Percentiles rank a stretch among this genome's conserved stretches.
Conservation (phyloP, 2,888 invertebrate species). For the Dasypogon diadema region DNA sequence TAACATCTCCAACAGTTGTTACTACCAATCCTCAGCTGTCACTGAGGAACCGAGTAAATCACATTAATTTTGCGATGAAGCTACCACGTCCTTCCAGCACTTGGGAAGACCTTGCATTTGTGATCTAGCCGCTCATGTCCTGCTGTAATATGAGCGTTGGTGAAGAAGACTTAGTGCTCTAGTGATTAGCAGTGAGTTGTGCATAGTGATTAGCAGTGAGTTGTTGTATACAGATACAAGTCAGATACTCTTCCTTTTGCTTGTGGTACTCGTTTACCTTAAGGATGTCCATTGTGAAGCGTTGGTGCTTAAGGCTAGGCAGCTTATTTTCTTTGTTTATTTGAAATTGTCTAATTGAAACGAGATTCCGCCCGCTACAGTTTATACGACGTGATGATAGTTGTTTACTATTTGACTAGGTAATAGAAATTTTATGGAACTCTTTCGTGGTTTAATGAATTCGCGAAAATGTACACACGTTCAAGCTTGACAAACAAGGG, state of each 20-base stretch:
- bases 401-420: conserved; percentile 28
- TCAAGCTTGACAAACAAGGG: conserved; percentile 28
- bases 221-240: conserved; percentile 4
- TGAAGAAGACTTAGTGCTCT: not conserved
- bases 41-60: not conserved
- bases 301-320: not conserved
- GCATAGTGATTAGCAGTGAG: not conserved
- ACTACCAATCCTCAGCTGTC: not conserved
- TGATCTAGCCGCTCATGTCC: not conserved
- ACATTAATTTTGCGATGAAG: not conserved
- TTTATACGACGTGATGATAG: conserved; percentile 2
- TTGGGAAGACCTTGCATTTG: not conserved
- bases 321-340: not conserved
- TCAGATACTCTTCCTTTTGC: not conserved
- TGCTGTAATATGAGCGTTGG: conserved; percentile 5
- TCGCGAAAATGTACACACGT: conserved; percentile 46
- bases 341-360: conserved; percentile 7
- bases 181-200: not conserved
- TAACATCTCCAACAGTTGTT: conserved; percentile 24
- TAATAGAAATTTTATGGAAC: conserved; percentile 20
- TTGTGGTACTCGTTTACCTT: not conserved
- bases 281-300: conserved; percentile 31
- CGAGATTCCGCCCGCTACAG: conserved; percentile 26
- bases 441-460: conserved; percentile 46
- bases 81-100: not conserved